These are phyloP conservation scores for Agrotis clavis DNA, from an alignment of 2,888 invertebrate genomes.

Conservation along the genomic window DNA sequence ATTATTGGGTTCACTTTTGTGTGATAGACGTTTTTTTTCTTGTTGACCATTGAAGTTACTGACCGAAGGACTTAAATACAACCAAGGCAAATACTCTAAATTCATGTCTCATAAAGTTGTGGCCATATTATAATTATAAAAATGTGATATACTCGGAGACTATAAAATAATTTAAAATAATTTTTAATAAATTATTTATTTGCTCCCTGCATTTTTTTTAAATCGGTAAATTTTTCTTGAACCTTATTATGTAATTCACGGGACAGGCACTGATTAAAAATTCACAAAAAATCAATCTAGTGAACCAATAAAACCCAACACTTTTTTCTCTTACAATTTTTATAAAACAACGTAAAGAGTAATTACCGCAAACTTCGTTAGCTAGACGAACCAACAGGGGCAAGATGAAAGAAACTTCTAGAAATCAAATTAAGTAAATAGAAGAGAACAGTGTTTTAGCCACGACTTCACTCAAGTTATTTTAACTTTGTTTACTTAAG, in stretches of 20 bases:
- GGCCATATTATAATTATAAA: too few species aligned
- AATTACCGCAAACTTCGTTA: neutral
- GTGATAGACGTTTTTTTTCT: neutral
- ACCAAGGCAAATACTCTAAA: too few species aligned
- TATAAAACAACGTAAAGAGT: neutral
- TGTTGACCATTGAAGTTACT: neutral
- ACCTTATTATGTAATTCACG: too few species aligned
- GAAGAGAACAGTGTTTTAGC: constrained; percentile 27
- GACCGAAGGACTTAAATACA: neutral
- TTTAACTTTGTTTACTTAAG: constrained; percentile 41
- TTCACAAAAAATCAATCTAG: too few species aligned
- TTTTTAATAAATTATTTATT: too few species aligned
- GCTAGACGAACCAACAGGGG: neutral
- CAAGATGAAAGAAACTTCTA: constrained; percentile 15
- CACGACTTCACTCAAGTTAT: constrained; percentile 28
- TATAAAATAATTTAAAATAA: too few species aligned
- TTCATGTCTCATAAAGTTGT: too few species aligned
- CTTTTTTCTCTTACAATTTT: neutral
- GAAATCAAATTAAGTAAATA: constrained; percentile 40
- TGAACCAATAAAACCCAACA: neutral
- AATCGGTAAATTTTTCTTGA: too few species aligned
- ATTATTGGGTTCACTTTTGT: neutral
- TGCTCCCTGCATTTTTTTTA: too few species aligned
- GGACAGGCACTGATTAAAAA: too few species aligned
- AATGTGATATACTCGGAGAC: too few species aligned